phyloP scores from a whole-genome alignment of 2,888 invertebrate species.

The Brassicogethes aeneus region DNA sequence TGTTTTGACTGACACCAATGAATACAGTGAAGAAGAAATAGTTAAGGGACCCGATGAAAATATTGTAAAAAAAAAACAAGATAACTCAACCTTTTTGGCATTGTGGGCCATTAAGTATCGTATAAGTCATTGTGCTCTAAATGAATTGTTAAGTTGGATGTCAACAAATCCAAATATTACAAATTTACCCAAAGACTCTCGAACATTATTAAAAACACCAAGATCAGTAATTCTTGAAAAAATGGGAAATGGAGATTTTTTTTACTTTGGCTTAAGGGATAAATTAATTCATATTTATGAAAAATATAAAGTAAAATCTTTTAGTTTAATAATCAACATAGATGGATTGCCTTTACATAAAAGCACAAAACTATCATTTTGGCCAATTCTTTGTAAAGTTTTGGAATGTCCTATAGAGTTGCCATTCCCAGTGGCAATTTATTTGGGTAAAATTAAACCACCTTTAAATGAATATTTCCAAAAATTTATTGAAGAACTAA shows the following conservation, averaged over 20 bases:
- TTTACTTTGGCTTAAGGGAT: neutral
- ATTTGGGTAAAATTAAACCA: constrained; percentile 14
- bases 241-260: neutral
- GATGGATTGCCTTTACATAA: constrained; percentile 11
- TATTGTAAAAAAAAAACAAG: no score
- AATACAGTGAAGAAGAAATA: no score
- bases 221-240: neutral
- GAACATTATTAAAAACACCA: neutral
- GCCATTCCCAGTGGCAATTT: constrained; percentile 12
- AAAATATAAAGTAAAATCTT: neutral
- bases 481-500: constrained; percentile 9
- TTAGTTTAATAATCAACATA: constrained; percentile 7
- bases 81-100: neutral
- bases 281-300: neutral
- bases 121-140: neutral
- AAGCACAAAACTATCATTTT: constrained; percentile 8
- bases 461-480: constrained; percentile 13
- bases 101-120: neutral
- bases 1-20: no score
- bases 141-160: neutral
- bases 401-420: constrained; percentile 1
- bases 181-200: neutral
- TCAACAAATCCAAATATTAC: neutral
- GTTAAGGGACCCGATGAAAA: no score
- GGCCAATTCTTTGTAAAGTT: constrained; percentile 15